Base-by-base conservation (phyloP, 2,888 invertebrate genomes). In the Sesia bembeciformis region DNA sequence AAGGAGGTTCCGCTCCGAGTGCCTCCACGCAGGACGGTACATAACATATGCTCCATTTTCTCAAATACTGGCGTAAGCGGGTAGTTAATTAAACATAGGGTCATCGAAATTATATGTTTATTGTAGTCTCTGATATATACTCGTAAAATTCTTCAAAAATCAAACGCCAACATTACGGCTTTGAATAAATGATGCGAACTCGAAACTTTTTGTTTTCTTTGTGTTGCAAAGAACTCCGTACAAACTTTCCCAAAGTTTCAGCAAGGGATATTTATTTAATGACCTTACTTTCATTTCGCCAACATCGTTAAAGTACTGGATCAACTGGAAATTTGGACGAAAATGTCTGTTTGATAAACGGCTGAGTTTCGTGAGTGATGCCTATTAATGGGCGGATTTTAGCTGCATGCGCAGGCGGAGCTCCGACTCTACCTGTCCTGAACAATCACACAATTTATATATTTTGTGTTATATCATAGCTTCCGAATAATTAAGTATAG, bases 201-300 rank as follows among this genome's bases (percentile, higher is more conserved):
- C 54, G 57, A 57, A 57, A 64, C 65, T 62, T 68, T 70, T 67
- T 69, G 64, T 67, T 66, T 68, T 63, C 62, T 65, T 67, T 66
- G 65, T 70, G 66, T 65, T 63, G 59, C 60, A 63, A 53, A 67
- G 68, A 72, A 65, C 66, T 69, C 59, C 38, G 55, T 55, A 60
- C 54, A 62, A 72, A 71, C 62, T 74, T 71, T 60, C 55, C 52
- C 62, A 60, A 71, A 74, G 68, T 76, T 76, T 63, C 57, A 62
- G 60, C 60, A 56, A 62, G 58, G 60, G 64, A 69, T 78, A 75
- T 78, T 79, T 78, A 75, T 74, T 72, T 76, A 76, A 78, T 74
- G 74, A 72, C 64, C 67, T 63, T 64, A 64, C 68, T 70, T 65
- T 65, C 60, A 58, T 59, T 61, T 60, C 53, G 42, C 50, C 56